Evolutionary conservation across 2,797 vertebrate species (phyloP).

Genomic region (Cygnus olor): DNA sequence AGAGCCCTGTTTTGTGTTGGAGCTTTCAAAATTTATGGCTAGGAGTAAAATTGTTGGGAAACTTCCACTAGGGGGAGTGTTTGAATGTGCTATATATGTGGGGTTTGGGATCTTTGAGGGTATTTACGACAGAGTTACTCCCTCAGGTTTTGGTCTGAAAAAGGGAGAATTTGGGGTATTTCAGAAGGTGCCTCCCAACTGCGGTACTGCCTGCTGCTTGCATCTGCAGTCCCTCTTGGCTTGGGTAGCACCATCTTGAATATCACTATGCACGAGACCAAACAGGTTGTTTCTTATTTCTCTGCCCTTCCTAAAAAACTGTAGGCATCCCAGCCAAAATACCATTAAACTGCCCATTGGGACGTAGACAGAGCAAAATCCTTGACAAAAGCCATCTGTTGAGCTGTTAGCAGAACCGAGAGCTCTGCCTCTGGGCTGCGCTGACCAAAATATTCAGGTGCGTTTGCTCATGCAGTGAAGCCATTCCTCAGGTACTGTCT

Average conservation of each 20-base stretch:
- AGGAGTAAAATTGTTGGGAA: neutral
- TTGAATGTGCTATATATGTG: neutral
- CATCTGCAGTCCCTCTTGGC: neutral
- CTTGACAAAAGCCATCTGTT: neutral
- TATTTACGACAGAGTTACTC: neutral
- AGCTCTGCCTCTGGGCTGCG: neutral
- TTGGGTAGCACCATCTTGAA: neutral
- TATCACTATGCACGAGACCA: neutral
- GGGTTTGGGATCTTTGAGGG: neutral
- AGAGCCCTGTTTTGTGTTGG: neutral
- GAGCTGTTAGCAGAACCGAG: neutral
- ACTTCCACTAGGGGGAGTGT: slow-evolving; percentile 63
- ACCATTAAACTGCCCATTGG: neutral
- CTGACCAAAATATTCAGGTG: neutral
- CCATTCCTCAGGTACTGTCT: fast-evolving
- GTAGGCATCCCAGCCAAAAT: neutral
- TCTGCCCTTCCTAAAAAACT: neutral
- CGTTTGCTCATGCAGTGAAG: neutral
- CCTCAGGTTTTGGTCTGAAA: neutral
- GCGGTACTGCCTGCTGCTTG: neutral
- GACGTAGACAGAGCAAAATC: no score
- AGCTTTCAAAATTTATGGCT: neutral
- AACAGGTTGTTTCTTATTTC: neutral
- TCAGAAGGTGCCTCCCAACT: neutral
- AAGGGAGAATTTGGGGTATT: neutral